Conservation (phyloP, 2,888 invertebrate species). For the Margaritifera margaritifera region DNA sequence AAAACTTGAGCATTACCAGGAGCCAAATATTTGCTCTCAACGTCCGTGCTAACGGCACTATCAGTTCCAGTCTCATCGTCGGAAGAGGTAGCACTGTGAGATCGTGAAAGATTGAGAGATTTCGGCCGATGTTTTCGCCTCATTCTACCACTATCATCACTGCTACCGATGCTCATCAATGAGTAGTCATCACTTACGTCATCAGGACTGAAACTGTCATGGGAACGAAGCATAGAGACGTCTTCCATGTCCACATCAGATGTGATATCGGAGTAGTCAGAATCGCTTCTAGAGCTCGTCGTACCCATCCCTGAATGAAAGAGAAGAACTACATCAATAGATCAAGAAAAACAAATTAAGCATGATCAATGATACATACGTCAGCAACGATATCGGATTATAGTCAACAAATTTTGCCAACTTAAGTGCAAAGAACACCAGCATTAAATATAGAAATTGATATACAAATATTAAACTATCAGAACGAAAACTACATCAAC, state of each 20-base stretch:
- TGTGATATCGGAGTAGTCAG: conserved; percentile 59
- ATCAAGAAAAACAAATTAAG: not conserved
- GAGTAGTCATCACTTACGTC: conserved; percentile 60
- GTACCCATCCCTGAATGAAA: conserved; percentile 42
- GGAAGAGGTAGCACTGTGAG: conserved; percentile 64
- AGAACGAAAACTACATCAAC: no score
- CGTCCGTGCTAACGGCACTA: conserved; percentile 50
- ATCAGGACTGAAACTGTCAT: conserved; percentile 59
- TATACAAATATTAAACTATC: no score
- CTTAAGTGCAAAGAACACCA: no score
- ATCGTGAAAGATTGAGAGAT: conserved; percentile 62
- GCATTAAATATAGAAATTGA: no score
- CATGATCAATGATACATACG: no score
- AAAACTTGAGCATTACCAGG: conserved; percentile 33
- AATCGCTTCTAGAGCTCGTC: conserved; percentile 58
- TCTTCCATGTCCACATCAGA: conserved; percentile 65
- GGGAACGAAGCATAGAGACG: conserved; percentile 52
- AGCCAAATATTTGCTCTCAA: conserved; percentile 38
- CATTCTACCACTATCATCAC: conserved; percentile 45
- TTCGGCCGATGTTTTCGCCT: conserved; percentile 60
- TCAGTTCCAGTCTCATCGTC: conserved; percentile 55
- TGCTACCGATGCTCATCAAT: conserved; percentile 55
- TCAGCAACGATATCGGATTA: no score
- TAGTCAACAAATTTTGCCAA: no score
- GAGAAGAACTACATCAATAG: not conserved